Evolutionary conservation across 2,888 invertebrate genomes (phyloP), one percentile per base, ranked within the genome.

Genomic region (Rhopalosiphum nymphaeae): DNA sequence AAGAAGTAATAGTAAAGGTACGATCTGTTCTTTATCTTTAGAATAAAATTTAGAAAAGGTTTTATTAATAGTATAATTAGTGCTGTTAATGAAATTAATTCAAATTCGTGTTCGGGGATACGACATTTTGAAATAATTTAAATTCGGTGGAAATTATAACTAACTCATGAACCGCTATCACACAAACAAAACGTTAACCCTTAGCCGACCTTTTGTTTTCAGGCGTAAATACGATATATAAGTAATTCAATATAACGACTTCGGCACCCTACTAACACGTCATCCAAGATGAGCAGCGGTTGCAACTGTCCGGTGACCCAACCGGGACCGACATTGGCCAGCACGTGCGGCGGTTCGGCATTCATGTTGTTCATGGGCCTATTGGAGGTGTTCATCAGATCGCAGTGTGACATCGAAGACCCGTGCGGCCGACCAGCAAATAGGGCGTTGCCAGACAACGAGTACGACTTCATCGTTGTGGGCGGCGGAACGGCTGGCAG

Each of bases 301-400:
- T 98, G 98, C 96, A 98, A 98, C 96, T 98, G 98, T 96, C 97
- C 98, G 95, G 97, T 98, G 96, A 97, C 97, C 95, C 97, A 97
- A 95, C 97, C 98, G 95, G 98, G 98, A n/a, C 98, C 98, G 11
- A 98, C 98, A 91, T 96, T 98, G 95, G 98, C 98, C 84, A 97
- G 97, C 94, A 98, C 98, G 92, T 98, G 98, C 96, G 98, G 98
- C 25, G 98, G 98, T 49, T 97, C 97, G 93, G 97, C 97, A 85
- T 98, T 97, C 96, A 98, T 98, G 98, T 97, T 98, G 88, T 98
- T 98, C 96, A 98, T 98, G 98, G 98, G 98, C 1, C 97, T 98
- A 9, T 96, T 98, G 88, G 98, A 98, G 95, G 98, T 98, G 16
- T 98, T 98, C 96, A 96, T 98, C 94, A 96, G 98, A 92, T 98